Base-by-base conservation (phyloP, 2,888 invertebrate genomes). In the Camponotus fellah region DNA sequence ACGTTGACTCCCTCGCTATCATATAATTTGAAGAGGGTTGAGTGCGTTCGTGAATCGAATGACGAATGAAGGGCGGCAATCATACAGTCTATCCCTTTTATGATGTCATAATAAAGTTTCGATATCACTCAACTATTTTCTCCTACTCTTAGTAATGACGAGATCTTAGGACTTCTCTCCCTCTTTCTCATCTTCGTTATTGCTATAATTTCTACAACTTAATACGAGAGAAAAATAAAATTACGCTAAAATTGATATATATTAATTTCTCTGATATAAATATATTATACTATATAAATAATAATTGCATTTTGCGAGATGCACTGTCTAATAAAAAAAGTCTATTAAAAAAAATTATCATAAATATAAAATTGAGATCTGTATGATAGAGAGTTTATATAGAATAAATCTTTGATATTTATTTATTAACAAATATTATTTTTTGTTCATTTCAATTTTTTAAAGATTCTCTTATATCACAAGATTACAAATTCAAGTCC, bases 71-170 rank as follows among this genome's bases (percentile, higher is more conserved):
- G 83, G 83, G 77, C 56, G 71, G n/a, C 81, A 49, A 77, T 66
- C 84, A 83, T 84, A 80, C 85, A 71, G 84, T 75, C 86, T 86
- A 84, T 84, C 84, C 85, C 86, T 83, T 88, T 88, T 89, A 89
- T 87, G 88, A 79, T 60, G 58, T 86, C 71, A 71, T 89, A 87
- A 89, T 88, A 89, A 89, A 89, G 82, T 89, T 89, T 79, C 86
- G 72, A 83, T 82, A 82, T 71, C 72, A 72, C 53, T 26, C 53
- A 65, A 76, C 53, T 68, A 26, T 79, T 69, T 64, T 74, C 56
- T 83, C 34, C 40, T 17, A 32, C 34, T 58, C 43, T 53, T 76
- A 71, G 26, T 71, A 53, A 88, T 85, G 69, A 83, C 83, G 69
- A 79, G 60, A 32, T 66, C 40, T 71, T 53, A 43, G 17, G 26